Evolutionary conservation across 1,140 invertebrate species (phyloP).

Genomic region (Cyphomyrmex costatus): DNA sequence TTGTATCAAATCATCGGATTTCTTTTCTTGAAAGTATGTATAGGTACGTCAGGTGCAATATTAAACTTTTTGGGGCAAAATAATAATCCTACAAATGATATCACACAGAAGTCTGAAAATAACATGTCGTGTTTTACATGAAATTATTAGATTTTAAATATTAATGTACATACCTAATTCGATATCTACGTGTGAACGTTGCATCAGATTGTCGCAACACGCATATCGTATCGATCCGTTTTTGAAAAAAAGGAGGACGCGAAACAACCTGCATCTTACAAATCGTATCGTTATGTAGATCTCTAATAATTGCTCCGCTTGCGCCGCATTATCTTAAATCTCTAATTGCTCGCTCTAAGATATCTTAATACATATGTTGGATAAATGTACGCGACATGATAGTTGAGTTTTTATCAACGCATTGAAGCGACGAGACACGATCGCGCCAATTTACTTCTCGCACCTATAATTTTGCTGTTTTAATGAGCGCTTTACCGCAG

Average conservation of each 20-base stretch:
- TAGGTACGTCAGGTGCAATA: background rate
- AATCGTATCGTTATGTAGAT: background rate
- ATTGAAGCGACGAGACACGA: background rate
- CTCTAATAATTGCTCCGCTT: conserved; percentile 4
- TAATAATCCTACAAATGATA: background rate
- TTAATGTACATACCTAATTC: too few relatives aligned
- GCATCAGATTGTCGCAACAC: too few relatives aligned
- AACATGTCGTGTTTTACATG: background rate
- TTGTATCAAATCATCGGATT: background rate
- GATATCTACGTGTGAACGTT: background rate
- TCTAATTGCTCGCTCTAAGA: conserved; percentile 22
- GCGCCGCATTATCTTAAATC: background rate
- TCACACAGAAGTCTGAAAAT: background rate
- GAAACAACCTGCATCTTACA: background rate
- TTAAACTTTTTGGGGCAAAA: background rate
- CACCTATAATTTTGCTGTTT: conserved; percentile 36
- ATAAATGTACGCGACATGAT: background rate
- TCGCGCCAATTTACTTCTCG: conserved; percentile 39
- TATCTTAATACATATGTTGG: conserved; percentile 19
- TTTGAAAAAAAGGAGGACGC: background rate
- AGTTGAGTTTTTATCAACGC: conserved; percentile 38
- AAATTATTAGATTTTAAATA: too few relatives aligned
- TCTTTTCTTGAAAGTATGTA: conserved; percentile 5
- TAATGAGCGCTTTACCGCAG: conserved; percentile 32
- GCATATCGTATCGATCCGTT: background rate